Evolutionary conservation across 2,888 invertebrate species (phyloP).

Genomic region (Melieria omissa): DNA sequence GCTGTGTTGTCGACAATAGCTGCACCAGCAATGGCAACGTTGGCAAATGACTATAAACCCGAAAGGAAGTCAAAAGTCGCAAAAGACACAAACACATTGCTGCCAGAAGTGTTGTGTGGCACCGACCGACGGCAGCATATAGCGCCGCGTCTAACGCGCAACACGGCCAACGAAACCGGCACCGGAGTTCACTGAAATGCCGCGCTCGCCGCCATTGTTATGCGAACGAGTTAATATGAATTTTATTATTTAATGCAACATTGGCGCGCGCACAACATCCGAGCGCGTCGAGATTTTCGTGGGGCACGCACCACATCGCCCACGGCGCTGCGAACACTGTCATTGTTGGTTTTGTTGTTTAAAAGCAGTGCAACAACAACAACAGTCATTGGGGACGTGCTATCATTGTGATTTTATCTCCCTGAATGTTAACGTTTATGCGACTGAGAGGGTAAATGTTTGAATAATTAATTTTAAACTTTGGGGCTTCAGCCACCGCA

Average conservation of each 20-base stretch:
- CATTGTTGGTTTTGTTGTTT: not conserved
- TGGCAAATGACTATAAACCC: constrained; percentile 19
- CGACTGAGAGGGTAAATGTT: constrained; percentile 23
- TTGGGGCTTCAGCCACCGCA: not conserved
- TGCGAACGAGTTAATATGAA: constrained; percentile 45
- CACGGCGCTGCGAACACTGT: not conserved
- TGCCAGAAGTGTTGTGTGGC: no score
- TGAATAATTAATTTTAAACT: constrained; percentile 33
- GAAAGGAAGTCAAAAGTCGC: no score
- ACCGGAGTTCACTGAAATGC: no score
- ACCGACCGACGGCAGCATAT: no score
- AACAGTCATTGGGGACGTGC: constrained; percentile 11
- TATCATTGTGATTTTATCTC: constrained; percentile 36
- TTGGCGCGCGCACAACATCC: constrained; percentile 30
- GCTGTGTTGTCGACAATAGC: no score
- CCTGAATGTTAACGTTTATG: constrained; percentile 35
- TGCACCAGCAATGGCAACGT: constrained; percentile 4
- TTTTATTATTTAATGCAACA: constrained; percentile 52
- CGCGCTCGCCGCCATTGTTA: constrained; percentile 16
- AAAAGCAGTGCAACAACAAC: not conserved
- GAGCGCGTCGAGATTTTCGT: constrained; percentile 21
- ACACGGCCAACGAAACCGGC: no score
- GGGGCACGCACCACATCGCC: constrained; percentile 18
- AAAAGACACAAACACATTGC: no score
- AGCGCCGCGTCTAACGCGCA: no score